These are phyloP conservation scores for Florisuga fusca DNA, from an alignment of 2,797 vertebrate genomes.

Conservation along the genomic window DNA sequence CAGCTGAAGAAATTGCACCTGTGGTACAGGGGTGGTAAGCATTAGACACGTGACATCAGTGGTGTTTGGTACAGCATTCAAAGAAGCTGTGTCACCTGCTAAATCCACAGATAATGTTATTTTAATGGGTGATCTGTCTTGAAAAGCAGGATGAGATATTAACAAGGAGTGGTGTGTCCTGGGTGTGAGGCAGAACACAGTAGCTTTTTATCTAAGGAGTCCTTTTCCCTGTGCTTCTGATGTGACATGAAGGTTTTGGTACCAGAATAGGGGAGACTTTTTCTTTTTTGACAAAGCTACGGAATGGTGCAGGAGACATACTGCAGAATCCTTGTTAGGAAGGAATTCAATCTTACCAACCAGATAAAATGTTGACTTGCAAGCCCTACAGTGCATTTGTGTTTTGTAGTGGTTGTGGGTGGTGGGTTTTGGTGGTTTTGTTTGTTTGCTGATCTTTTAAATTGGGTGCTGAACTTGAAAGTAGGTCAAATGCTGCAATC, in stretches of 20 bases:
- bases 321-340: not conserved
- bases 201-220: not conserved
- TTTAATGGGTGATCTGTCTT: not conserved
- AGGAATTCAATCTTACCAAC: not conserved
- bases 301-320: not conserved
- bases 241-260: not conserved
- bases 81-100: not conserved
- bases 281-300: not conserved
- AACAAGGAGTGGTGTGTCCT: not conserved
- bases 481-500: not conserved
- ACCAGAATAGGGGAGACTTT: not conserved
- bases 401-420: not conserved
- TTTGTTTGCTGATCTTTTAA: not conserved
- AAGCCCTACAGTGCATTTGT: not conserved
- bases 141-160: not conserved
- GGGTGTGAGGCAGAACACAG: not conserved
- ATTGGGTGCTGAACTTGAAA: not conserved
- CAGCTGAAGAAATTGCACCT: not conserved
- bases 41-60: not conserved
- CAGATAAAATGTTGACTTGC: not conserved
- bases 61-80: not conserved
- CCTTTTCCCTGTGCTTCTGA: not conserved
- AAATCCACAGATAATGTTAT: not conserved
- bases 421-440: not conserved
- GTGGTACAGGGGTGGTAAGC: not conserved